Base-by-base conservation (phyloP, 2,888 invertebrate genomes). In the Chesias legatella region DNA sequence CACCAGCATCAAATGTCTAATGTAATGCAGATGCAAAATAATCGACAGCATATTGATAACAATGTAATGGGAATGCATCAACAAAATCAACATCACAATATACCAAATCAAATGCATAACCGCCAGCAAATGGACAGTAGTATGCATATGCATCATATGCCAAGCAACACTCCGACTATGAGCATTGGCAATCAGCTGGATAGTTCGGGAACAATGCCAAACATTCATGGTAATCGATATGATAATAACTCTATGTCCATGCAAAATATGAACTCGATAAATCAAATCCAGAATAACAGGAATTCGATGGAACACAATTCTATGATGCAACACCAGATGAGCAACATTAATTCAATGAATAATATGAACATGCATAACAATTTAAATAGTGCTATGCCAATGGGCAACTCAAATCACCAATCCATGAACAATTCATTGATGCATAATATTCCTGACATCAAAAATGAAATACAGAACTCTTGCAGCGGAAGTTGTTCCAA, bases 361-460 rank as follows among this genome's bases (percentile, higher is more conserved):
- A 83, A 75, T 40, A 81, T 86, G 67, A 79, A 81, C 38, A 80
- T 88, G 73, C 83, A 83, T 51, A 75, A 65, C 43, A 84, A 78
- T 51, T 45, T 80, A 7, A 80, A 74, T 34, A 82, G 62, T 48
- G 57, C 76, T 1, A 82, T 86, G 80, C 83, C 83, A 64, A 82
- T 86, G 40, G 68, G 72, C 10, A 85, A 76, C 48, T 46, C 73
- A 6, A 80, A 67, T 48, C 84, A 84, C 52, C 85, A 81, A 52
- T 62, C 78, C 8, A 73, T 88, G 62, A 82, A 68, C 43, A 84
- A 67, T 48, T 65, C 80, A 7, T 73, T 88, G 51, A 79, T 88
- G 79, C 88, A 88, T 48, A 86, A 80, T 51, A 88, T 86, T 51
- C 80, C 86, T 4, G 88, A 88, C 46, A 88, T 88, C 13, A 88